Percentiles rank a stretch among this genome's conserved stretches.
Conservation (phyloP, 64 coral and sea anemone species). For the Stichodactyla mertensii region DNA sequence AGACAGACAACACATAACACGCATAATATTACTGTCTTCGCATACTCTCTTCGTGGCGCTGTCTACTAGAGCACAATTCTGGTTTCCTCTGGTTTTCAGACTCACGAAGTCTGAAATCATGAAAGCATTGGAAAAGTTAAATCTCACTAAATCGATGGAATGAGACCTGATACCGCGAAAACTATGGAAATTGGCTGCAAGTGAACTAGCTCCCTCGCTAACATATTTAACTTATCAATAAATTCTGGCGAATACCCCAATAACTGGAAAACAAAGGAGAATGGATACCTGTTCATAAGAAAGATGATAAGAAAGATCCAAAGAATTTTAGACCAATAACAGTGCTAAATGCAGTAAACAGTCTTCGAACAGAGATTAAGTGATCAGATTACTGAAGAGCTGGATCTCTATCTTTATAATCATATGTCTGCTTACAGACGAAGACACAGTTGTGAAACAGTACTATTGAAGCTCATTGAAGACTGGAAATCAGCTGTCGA, state of each 20-base stretch:
- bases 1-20: too few species aligned
- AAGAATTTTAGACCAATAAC: conserved; percentile 42
- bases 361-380: conserved; percentile 24
- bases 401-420: conserved; percentile 2
- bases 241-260: neutral
- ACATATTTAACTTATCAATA: conserved; percentile 17
- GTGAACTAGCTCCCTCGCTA: conserved; percentile 14
- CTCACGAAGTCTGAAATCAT: neutral
- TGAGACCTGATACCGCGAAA: conserved; percentile 12
- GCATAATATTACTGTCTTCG: too few species aligned
- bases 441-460: conserved; percentile 33
- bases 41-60: too few species aligned
- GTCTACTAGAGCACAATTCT: too few species aligned
- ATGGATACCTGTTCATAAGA: conserved; percentile 31
- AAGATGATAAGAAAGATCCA: conserved; percentile 9
- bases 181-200: conserved; percentile 17
- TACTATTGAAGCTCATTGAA: conserved; percentile 14
- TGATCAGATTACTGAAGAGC: conserved; percentile 11
- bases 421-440: conserved; percentile 24
- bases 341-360: neutral
- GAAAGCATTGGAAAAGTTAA: neutral
- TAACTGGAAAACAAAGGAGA: conserved; percentile 35
- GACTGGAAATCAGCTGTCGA: conserved; percentile 3
- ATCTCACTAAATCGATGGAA: conserved; percentile 2
- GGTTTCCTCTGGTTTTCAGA: too few species aligned